These are phyloP conservation scores for Arctia plantaginis DNA, from an alignment of 2,888 invertebrate species.

Conservation along the genomic window DNA sequence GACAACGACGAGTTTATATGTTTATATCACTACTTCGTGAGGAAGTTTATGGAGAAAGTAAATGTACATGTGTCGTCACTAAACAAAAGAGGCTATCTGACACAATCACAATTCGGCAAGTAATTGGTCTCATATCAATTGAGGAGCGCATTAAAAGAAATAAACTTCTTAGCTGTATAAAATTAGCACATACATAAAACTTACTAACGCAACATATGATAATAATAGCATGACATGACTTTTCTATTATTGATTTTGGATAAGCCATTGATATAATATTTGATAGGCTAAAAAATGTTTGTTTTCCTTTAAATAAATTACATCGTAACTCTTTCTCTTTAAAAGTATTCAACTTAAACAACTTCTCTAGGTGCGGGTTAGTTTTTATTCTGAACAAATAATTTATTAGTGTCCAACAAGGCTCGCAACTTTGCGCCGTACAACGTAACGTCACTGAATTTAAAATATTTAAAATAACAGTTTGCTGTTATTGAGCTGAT, in stretches of 20 bases:
- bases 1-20: no score
- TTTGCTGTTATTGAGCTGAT: constrained; percentile 36
- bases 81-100: no score
- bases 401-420: constrained; percentile 49
- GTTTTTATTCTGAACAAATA: constrained; percentile 53
- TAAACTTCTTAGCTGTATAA: no score
- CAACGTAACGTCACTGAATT: constrained; percentile 43
- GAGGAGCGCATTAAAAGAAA: no score
- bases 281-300: not conserved
- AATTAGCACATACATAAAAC: no score
- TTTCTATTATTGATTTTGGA: not conserved
- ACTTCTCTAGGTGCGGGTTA: constrained; percentile 25
- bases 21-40: no score
- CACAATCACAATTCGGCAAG: no score
- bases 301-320: not conserved
- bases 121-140: no score
- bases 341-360: not conserved
- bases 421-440: constrained; percentile 40
- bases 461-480: no score
- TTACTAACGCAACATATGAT: no score
- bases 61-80: no score
- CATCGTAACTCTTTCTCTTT: not conserved
- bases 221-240: not conserved
- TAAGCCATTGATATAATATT: not conserved
- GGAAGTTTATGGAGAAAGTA: no score